Evolutionary conservation across 2,797 vertebrate genomes (phyloP).

Genomic region (Anableps anableps): DNA sequence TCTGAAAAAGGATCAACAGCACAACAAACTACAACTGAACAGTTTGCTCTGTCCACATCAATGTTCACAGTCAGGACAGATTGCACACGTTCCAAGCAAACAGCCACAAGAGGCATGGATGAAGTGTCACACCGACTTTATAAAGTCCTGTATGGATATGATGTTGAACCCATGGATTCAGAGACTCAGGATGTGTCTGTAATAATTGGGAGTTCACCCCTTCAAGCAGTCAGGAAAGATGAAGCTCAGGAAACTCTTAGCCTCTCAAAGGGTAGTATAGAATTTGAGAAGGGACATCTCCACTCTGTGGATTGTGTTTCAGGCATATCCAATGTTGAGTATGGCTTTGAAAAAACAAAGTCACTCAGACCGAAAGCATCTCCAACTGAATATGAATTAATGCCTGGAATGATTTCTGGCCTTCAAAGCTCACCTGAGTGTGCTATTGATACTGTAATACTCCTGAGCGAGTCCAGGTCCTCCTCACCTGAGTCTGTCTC

Average conservation of each 20-base stretch:
- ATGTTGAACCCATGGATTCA: slow-evolving; percentile 44
- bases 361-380: slow-evolving; percentile 14
- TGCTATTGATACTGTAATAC: slow-evolving; percentile 16
- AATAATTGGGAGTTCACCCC: not conserved
- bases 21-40: slow-evolving; percentile 31
- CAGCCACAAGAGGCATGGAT: slow-evolving; percentile 57
- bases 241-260: slow-evolving; percentile 24
- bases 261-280: slow-evolving; percentile 22
- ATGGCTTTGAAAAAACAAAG: slow-evolving; percentile 26
- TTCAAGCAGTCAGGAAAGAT: slow-evolving; percentile 27
- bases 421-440: slow-evolving; percentile 43
- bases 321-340: slow-evolving; percentile 11
- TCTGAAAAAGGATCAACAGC: slow-evolving; percentile 27
- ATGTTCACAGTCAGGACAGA: slow-evolving; percentile 2
- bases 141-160: slow-evolving; percentile 73
- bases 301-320: slow-evolving; percentile 16
- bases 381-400: slow-evolving; percentile 18
- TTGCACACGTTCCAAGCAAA: slow-evolving; percentile 15
- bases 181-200: slow-evolving; percentile 31
- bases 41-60: slow-evolving; percentile 1
- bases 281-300: slow-evolving; percentile 21
- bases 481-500: slow-evolving; percentile 68
- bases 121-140: slow-evolving; percentile 77
- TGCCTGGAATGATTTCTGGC: slow-evolving; percentile 27
- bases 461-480: slow-evolving; percentile 55